These are phyloP conservation scores for Gracilinanus agilis DNA, from an alignment of 2,113 vertebrate species.

Conservation along the genomic window DNA sequence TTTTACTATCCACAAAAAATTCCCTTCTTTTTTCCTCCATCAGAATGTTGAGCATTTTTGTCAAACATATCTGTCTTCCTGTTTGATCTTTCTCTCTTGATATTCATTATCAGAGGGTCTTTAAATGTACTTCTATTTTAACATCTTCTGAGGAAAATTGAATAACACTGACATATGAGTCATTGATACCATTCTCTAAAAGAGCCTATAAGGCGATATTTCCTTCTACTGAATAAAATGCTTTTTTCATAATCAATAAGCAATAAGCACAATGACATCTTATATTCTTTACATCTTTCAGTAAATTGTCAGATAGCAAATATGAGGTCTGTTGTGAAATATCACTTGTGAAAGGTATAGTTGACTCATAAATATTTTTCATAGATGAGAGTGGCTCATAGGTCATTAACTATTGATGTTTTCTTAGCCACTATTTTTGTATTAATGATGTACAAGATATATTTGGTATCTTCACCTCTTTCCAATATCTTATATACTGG, in stretches of 20 bases:
- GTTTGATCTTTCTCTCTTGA: neutral
- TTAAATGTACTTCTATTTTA: neutral
- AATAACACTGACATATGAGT: neutral
- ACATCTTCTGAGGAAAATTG: neutral
- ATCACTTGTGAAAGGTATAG: neutral
- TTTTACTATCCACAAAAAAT: neutral
- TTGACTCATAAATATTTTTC: neutral
- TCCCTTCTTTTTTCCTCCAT: neutral
- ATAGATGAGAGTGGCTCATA: neutral
- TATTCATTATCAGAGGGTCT: neutral
- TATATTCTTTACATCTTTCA: neutral
- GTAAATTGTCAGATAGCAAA: neutral
- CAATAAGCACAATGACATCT: neutral
- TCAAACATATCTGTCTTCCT: neutral
- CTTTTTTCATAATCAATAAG: constrained; percentile 1
- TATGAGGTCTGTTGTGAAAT: neutral
- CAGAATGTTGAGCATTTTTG: neutral
- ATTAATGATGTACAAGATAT: neutral
- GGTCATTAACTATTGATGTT: neutral
- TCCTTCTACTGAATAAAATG: neutral
- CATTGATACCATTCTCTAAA: neutral
- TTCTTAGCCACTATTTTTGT: neutral
- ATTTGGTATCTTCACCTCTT: neutral
- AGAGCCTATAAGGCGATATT: neutral
- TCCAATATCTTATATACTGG: neutral